Evolutionary conservation across 2,113 vertebrate species (phyloP), one percentile per base, ranked within the genome.

Genomic region (Colossoma macropomum): DNA sequence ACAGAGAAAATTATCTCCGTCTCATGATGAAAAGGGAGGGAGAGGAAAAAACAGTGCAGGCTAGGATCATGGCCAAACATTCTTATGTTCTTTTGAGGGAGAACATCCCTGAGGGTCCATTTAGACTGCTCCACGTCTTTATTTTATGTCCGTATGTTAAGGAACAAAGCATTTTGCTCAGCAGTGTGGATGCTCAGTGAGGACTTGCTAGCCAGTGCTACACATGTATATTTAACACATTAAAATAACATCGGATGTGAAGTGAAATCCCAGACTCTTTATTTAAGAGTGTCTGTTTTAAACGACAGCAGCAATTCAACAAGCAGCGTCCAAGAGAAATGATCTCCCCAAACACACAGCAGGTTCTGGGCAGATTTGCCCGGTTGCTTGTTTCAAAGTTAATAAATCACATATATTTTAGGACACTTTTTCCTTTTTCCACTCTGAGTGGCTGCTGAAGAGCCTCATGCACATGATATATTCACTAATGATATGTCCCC

Each of bases 11-110:
- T 25, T 30, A 81, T 78, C 74, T 54, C 28, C 1, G 25, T 65
- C 63, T 79, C 32, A 23, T 66, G 45, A 65, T 66, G 21, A 48
- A 68, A 69, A 70, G 45, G 27, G 41, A 63, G 73, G 32, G 68
- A 63, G 23, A 60, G 38, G 27, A 41, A 50, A 59, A 74, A 60
- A 75, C 65, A 50, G 56, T 4, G 19, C 62, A 59, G 38, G 59
- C 62, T 66, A 25, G 81, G 77, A 84, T 56, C 16, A 66, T 34
- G 63, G 83, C 77, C 83, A 84, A 60, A 59, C 69, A 68, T 81
- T 50, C 60, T 62, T 76, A 41, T 12, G 32, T 77, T n/a, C 75
- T 86, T 79, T 80, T 59, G 80, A 79, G 72, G 41, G 45, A 50
- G 45, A 54, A n/a, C 59, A 45, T 68, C 79, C 71, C 76, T 27